Conservation (phyloP, 1,140 invertebrate genomes). For the Aphis gossypii region DNA sequence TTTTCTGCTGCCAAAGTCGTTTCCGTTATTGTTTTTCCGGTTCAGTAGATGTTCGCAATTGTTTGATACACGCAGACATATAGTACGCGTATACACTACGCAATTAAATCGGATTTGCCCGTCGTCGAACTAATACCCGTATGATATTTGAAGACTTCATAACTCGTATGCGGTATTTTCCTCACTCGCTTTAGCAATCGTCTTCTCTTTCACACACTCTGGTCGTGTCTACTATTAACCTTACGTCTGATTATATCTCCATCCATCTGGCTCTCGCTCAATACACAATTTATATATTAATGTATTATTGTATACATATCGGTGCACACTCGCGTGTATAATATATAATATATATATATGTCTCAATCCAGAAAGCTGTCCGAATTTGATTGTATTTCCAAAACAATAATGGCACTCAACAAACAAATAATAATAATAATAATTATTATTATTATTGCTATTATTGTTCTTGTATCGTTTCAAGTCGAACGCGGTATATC, state of each 20-base stretch:
- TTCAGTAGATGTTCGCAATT: conserved; percentile 9
- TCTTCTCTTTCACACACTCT: neutral
- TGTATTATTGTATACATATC: neutral
- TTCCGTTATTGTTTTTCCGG: conserved; percentile 49
- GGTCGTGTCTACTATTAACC: neutral
- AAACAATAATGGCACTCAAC: neutral
- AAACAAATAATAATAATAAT: neutral
- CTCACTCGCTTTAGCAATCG: too few species aligned
- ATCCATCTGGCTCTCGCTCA: neutral
- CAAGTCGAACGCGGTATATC: neutral
- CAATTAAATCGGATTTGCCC: conserved; percentile 44
- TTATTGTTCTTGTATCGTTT: neutral
- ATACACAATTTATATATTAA: neutral
- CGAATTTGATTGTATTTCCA: neutral
- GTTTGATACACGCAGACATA: conserved; percentile 17
- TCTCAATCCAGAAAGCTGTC: neutral
- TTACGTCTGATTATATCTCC: neutral
- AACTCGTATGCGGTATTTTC: neutral
- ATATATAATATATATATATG: neutral
- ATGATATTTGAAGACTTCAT: conserved; percentile 17
- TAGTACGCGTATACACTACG: neutral
- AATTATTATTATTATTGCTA: neutral
- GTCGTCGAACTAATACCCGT: conserved; percentile 32
- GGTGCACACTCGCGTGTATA: too few species aligned
- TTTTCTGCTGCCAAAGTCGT: conserved; percentile 5